A percentile compares a stretch with the other conserved stretches of the same genome.
phyloP scores from a whole-genome alignment of 2,797 vertebrate genomes.

The Sebastes melanostomus region DNA sequence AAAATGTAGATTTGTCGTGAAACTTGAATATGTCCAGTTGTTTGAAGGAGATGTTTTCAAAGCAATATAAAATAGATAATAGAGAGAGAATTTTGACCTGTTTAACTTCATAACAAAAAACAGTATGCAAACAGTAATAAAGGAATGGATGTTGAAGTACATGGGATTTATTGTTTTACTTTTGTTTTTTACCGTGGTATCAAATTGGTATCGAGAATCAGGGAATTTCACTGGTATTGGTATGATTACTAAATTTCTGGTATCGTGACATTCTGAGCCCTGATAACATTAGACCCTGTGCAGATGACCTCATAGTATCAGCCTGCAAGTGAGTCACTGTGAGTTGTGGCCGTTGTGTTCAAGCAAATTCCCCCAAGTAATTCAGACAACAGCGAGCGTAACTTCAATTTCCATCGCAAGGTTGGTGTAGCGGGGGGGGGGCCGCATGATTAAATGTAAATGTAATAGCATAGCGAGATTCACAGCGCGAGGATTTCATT shows the following conservation, averaged over 20 bases:
- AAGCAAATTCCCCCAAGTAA: conserved; percentile 3
- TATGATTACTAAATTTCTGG: not conserved
- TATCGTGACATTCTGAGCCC: not conserved
- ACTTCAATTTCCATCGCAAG: conserved; percentile 1
- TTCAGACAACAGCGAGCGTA: not conserved
- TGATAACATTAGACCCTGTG: not conserved
- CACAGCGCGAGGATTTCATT: conserved; percentile 25
- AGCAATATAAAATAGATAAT: not conserved
- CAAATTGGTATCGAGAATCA: too few relatives aligned
- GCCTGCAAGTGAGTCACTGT: not conserved
- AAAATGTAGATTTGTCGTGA: too few relatives aligned
- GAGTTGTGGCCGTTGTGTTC: not conserved
- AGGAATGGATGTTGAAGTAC: not conserved
- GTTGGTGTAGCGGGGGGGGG: not conserved
- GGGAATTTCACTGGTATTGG: not conserved
- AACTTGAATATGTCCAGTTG: too few relatives aligned
- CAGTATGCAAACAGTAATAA: too few relatives aligned
- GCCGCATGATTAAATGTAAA: conserved; percentile 21
- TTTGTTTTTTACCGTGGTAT: not conserved
- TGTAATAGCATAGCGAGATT: conserved; percentile 16
- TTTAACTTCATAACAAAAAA: too few relatives aligned
- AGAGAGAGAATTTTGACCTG: not conserved
- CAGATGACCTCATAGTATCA: conserved; percentile 9
- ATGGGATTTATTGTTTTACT: not conserved
- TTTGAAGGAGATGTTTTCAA: too few relatives aligned